Evolutionary conservation across 2,113 vertebrate species (phyloP), one percentile per base, ranked within the genome.

Genomic region (Crotalus horridus): DNA sequence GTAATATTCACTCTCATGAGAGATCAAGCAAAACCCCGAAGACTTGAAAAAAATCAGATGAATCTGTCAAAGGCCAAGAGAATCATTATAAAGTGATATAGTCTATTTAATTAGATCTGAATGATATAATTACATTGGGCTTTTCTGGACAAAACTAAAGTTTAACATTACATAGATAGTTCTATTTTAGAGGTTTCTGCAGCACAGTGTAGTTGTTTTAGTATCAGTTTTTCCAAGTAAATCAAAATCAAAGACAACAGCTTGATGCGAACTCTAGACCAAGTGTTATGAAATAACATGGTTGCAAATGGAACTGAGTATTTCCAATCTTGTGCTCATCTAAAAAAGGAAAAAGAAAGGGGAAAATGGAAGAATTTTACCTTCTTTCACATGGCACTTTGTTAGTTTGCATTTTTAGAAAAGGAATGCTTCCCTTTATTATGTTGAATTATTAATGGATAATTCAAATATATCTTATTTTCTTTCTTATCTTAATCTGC

Each of bases 331-430:
- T 69, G 64, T n/a, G 29, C 12, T 13, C 64, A 69, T 12, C 29
- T 69, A n/a, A n/a, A 69, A 74, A 74, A 2, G 29, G 29, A 13
- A 10, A 69, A 69, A n/a, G 64, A 74, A 74, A 33, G 64, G 64
- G 29, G 12, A 0, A n/a, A n/a, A 69, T 69, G 64, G 4, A 69
- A n/a, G 29, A 69, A n/a, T n/a, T 29, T 61, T 64, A 29, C 9
- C 3, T 11, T 64, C 3, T 64, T 64, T 55, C 43, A 89, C 15
- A 46, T 59, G 39, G 33, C 61, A 12, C 59, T 59, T 89, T 59
- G 59, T 94, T 94, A 74, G n/a, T 26, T 92, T 88, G 85, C 48
- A 85, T 24, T 90, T 96, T 93, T 94, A 89, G 61, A 93, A 33
- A 12, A 51, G 8, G 15, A 92, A 54, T 87, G 26, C 91, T 90